Base-by-base conservation (phyloP, 2,797 vertebrate genomes). In the Pogoniulus pusillus region DNA sequence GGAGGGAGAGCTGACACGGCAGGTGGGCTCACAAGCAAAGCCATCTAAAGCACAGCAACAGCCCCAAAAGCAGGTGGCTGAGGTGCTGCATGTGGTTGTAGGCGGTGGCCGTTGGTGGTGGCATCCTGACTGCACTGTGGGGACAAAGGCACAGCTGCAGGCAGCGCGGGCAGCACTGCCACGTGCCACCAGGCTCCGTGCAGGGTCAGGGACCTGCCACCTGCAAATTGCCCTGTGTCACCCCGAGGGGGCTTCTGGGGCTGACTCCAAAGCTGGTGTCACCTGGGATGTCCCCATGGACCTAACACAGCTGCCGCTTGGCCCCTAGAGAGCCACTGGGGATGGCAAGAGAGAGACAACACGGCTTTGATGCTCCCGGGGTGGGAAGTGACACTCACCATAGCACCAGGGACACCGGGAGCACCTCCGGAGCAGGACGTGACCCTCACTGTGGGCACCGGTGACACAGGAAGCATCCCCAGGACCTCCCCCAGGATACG, bases 181-280 rank as follows among this genome's bases (percentile, higher is more conserved):
- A 32, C 10, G 5, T 43, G 74, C 74, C 18, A 5, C 49, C 37
- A 6, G 35, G 18, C 29, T 23, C 43, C 4, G 19, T 4, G 37
- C 2, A 15, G 23, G 35, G 5, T 14, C 2, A 13, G 69, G 68
- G 51, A 58, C 34, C 41, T 7, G 34, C 24, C 60, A 58, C 51
- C 53, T 30, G 51, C 27, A 12, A 43, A 34, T 1, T 11, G 4
- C 19, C 30, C 60, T 5, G 1, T 16, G 2, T 19, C 60, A 16
- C 49, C 49, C 22, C 2, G 3, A 27, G 45, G 20, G 0, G n/a
- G 27, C 9, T 11, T 1, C 10, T 4, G n/a, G 39, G 27, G 39
- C 10, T 2, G 15, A 18, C 14, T 27, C 14, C 60, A 30, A 20
- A 1, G 11, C 9, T 2, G 10, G 29, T 5, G 3, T 34, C 32